Evolutionary conservation across 1,140 invertebrate genomes (phyloP).

Genomic region (Bombus impatiens): DNA sequence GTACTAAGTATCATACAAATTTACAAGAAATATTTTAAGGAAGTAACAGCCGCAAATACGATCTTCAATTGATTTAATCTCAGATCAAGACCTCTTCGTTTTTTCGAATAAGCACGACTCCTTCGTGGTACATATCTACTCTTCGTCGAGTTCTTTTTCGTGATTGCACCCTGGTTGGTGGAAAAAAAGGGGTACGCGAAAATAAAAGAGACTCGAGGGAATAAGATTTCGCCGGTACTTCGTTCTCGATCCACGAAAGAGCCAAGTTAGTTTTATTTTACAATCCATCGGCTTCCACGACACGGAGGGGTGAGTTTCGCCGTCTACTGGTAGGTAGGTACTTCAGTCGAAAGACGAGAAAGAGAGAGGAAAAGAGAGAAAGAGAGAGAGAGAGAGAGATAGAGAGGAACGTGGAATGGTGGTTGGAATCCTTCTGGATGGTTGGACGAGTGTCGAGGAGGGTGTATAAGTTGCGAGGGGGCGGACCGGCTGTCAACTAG

Average conservation of each 20-base stretch:
- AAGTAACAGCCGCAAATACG: slow-evolving; percentile 8
- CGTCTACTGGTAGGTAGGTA: slow-evolving; percentile 55
- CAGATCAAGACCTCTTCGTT: slow-evolving; percentile 44
- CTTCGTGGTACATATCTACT: background rate
- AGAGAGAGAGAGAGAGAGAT: background rate
- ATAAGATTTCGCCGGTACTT: slow-evolving; percentile 80
- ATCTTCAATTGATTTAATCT: background rate
- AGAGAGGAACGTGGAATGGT: slow-evolving; percentile 29
- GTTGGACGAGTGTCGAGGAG: slow-evolving; percentile 65
- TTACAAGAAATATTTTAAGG: background rate
- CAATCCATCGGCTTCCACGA: slow-evolving; percentile 80
- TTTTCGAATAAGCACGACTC: slow-evolving; percentile 37
- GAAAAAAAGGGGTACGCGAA: slow-evolving; percentile 58
- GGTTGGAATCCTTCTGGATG: slow-evolving; percentile 74
- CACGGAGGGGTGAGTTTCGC: slow-evolving; percentile 67
- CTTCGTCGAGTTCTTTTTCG: slow-evolving; percentile 19
- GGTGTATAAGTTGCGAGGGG: slow-evolving; percentile 49
- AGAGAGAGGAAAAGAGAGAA: slow-evolving; percentile 3
- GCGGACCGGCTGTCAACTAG: slow-evolving; percentile 81
- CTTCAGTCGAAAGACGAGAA: slow-evolving; percentile 15
- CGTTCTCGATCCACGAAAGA: slow-evolving; percentile 77
- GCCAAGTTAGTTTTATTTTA: slow-evolving; percentile 83
- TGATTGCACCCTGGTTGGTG: slow-evolving; percentile 23
- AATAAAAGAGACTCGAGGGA: slow-evolving; percentile 76
- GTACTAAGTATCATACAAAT: background rate